Percentiles rank a stretch among this genome's conserved stretches.
Conservation (phyloP, 1,140 invertebrate genomes). For the Rhynchophorus ferrugineus region DNA sequence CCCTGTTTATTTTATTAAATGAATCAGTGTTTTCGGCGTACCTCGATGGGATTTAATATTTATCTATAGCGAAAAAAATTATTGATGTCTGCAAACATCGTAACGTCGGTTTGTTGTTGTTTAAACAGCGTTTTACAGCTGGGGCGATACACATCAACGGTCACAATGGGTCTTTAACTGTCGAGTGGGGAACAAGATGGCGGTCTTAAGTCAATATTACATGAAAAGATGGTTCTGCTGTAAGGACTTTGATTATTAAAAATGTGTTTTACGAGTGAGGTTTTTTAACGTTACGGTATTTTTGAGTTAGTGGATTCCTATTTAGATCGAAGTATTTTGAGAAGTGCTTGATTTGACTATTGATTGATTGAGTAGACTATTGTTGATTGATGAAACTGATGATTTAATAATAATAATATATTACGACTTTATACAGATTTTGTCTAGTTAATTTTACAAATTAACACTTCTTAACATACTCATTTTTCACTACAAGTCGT, state of each 20-base stretch:
- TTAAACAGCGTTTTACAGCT: constrained; percentile 12
- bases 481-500: no score
- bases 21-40: constrained; percentile 9
- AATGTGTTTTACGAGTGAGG: constrained; percentile 1
- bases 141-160: constrained; percentile 17
- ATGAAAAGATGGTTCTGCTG: constrained; percentile 12
- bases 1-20: constrained; percentile 7
- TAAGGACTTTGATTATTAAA: constrained; percentile 3
- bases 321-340: no score
- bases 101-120: constrained; percentile 11
- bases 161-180: constrained; percentile 18
- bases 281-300: background rate
- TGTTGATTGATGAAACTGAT: no score
- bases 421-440: no score
- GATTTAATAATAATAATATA: no score
- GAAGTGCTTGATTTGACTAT: no score
- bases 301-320: no score
- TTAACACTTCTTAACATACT: no score
- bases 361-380: no score
- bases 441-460: no score
- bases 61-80: constrained; percentile 15
- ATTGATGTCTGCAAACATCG: constrained; percentile 6
- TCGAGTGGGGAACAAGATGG: constrained; percentile 19
- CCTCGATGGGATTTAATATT: constrained; percentile 10
- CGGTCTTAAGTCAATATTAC: constrained; percentile 20